These are phyloP conservation scores for Muscicapa comitata DNA, from an alignment of 2,797 vertebrate genomes.

Conservation along the genomic window DNA sequence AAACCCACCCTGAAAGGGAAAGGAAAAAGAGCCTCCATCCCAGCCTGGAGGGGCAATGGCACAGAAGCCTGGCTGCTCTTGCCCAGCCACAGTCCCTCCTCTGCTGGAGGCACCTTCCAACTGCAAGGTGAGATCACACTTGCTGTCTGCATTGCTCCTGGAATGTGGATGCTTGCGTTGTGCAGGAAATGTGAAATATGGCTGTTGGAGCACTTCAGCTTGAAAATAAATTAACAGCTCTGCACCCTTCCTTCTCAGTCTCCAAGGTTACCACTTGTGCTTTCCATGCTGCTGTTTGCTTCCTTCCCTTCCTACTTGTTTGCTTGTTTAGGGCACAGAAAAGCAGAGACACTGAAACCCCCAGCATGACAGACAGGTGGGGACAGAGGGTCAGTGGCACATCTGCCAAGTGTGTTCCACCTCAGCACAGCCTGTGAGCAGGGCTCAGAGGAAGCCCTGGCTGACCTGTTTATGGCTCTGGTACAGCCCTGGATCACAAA, in stretches of 20 bases:
- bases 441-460: neutral
- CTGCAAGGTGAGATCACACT: neutral
- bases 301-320: neutral
- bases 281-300: neutral
- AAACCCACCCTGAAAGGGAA: neutral
- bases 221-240: neutral
- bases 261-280: neutral
- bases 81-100: neutral
- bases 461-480: neutral
- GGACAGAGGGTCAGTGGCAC: neutral
- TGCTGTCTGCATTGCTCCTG: neutral
- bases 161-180: neutral
- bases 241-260: neutral
- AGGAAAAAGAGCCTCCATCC: neutral
- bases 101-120: neutral
- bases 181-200: neutral
- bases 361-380: neutral
- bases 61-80: fast-evolving
- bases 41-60: neutral
- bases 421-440: neutral
- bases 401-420: neutral
- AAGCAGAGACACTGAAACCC: neutral
- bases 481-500: neutral
- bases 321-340: neutral
- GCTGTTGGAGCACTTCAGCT: neutral